A percentile compares a stretch with the other conserved stretches of the same genome.
These are phyloP conservation scores for Zele albiditarsus DNA, from an alignment of 2,888 invertebrate species.

Conservation along the genomic window DNA sequence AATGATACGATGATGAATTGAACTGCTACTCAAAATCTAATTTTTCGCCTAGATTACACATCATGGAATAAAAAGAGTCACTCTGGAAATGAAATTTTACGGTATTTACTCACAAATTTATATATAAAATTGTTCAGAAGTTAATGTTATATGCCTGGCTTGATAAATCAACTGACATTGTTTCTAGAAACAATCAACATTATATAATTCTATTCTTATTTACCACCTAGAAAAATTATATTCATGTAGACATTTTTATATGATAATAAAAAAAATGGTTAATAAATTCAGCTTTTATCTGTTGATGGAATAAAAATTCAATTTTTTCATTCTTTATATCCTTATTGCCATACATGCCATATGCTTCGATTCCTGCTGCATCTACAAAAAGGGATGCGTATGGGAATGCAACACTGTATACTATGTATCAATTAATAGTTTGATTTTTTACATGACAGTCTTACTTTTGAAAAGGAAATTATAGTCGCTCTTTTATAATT, in stretches of 20 bases:
- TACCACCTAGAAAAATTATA: not conserved
- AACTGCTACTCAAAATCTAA: too few species aligned
- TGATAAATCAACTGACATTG: not conserved
- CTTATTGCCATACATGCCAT: not conserved
- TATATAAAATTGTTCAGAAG: not conserved
- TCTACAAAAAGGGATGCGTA: not conserved
- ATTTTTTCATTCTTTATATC: not conserved
- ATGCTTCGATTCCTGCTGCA: not conserved
- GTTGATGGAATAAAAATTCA: not conserved
- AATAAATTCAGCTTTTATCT: not conserved
- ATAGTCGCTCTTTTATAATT: not conserved
- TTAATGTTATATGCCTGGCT: not conserved
- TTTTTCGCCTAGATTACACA: too few species aligned
- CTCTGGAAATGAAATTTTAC: not conserved
- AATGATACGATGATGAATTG: too few species aligned
- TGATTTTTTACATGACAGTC: not conserved
- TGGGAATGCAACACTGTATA: not conserved
- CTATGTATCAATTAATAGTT: not conserved
- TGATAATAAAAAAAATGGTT: not conserved
- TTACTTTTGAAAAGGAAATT: not conserved
- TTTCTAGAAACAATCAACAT: not conserved
- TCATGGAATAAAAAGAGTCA: not conserved
- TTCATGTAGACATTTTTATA: slow-evolving; percentile 1
- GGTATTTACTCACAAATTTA: slow-evolving; percentile 3
- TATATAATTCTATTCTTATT: not conserved